Base-by-base conservation (phyloP, 2,888 invertebrate species). In the Aspidiotus destructor region DNA sequence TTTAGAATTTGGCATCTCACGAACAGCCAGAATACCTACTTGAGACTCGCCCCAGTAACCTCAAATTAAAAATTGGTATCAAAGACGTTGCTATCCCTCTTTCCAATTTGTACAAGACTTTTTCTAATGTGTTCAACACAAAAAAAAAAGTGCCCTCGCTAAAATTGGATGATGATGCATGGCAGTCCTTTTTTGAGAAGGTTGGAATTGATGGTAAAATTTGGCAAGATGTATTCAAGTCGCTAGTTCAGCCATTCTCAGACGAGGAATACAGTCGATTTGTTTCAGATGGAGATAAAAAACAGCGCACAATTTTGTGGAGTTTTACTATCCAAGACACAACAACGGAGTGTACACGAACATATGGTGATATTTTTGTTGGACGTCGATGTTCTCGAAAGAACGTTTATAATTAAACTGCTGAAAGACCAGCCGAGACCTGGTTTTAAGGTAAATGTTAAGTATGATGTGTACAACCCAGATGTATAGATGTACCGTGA, bases 51-150 rank as follows among this genome's bases (percentile, higher is more conserved):
- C 1, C 7, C 15, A 17, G 17, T n/a, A 57, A 2, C 57, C 15
- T 57, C 16, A 57, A 57, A 57, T 57, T 57, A 10, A 57, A 57
- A 57, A 17, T 55, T 10, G n/a, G 16, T 15, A 55, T 55, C 55
- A 13, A 44, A 44, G 48, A 44, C 48, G 48, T 44, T 44, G 48
- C 48, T 44, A 44, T 44, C 48, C 48, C 13, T 44, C 48, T 44
- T 44, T 8, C 48, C 48, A 44, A 44, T 44, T 44, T 13, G 48
- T 44, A 44, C 13, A 13, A 44, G 48, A 44, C 48, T 44, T 44
- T 44, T 13, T 44, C 48, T 44, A 44, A 44, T 44, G 48, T 44
- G 8, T 44, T 8, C 9, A 44, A 44, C 48, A 44, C 48, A 44
- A 44, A 13, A n/a, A 44, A 44, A 44, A 44, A 44, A 44, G 48